A percentile compares a stretch with the other conserved stretches of the same genome.
Conservation (phyloP, 2,797 vertebrate genomes). For the Acropternis orthonyx region DNA sequence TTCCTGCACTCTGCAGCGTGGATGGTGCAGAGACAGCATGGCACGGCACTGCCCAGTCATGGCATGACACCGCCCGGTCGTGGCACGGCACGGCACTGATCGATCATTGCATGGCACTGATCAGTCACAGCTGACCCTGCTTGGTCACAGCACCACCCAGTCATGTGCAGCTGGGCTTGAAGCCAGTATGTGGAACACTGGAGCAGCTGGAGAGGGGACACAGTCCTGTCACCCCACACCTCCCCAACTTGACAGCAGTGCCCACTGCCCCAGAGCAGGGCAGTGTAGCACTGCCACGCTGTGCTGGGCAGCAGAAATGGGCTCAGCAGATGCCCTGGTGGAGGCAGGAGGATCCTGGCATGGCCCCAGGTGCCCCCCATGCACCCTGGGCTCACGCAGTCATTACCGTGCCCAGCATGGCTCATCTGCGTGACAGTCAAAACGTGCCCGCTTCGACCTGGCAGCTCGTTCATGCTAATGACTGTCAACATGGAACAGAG, state of each 20-base stretch:
- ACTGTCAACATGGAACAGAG: constrained; percentile 83
- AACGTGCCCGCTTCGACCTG: constrained; percentile 70
- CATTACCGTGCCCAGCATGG: not conserved
- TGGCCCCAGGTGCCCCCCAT: rapidly evolving
- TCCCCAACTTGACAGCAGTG: rapidly evolving
- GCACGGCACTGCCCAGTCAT: not conserved
- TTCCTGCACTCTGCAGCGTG: rapidly evolving
- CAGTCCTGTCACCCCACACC: not conserved
- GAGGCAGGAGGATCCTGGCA: not conserved
- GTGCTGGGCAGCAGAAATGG: not conserved
- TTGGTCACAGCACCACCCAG: not conserved
- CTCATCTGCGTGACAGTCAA: constrained; percentile 70
- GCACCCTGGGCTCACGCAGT: not conserved
- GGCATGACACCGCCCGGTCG: rapidly evolving
- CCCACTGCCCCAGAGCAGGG: not conserved
- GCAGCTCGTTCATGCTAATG: constrained; percentile 82
- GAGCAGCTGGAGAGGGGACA: not conserved
- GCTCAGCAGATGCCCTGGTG: rapidly evolving
- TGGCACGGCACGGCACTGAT: not conserved
- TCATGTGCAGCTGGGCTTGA: not conserved
- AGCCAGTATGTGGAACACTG: rapidly evolving
- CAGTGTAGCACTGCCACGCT: rapidly evolving
- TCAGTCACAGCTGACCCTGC: not conserved
- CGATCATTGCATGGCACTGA: rapidly evolving
- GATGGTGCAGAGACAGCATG: not conserved